phyloP scores from a whole-genome alignment of 2,113 vertebrate species.

The Macroglossus sobrinus region DNA sequence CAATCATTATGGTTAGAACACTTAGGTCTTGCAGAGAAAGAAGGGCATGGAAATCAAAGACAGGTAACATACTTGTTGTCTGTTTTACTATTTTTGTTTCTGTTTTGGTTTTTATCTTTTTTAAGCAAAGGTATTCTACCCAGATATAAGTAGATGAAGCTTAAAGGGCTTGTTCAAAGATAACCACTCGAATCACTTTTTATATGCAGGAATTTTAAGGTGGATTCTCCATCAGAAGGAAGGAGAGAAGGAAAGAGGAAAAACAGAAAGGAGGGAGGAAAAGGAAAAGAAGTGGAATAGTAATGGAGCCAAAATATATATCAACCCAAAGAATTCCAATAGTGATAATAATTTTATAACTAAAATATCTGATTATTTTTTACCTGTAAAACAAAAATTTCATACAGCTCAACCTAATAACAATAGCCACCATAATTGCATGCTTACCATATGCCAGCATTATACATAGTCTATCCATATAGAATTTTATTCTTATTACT shows the following conservation, averaged over 20 bases:
- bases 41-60: not conserved
- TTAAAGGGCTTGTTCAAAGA: not conserved
- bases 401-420: not conserved
- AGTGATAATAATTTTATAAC: not conserved
- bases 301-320: not conserved
- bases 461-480: not conserved
- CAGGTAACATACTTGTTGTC: not conserved
- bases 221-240: not conserved
- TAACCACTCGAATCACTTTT: not conserved
- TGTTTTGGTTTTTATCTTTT: not conserved
- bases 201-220: not conserved
- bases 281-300: not conserved
- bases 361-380: not conserved
- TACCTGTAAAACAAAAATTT: not conserved
- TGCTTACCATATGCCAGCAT: not conserved
- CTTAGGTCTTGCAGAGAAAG: slow-evolving; percentile 8
- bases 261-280: not conserved
- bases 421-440: not conserved
- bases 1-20: slow-evolving; percentile 40
- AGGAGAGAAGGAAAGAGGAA: not conserved
- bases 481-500: not conserved
- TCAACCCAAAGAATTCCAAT: not conserved
- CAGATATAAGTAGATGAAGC: not conserved
- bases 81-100: not conserved
- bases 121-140: not conserved